Base-by-base conservation (phyloP, 92 coral and sea anemone species). In the Siderastrea siderea region DNA sequence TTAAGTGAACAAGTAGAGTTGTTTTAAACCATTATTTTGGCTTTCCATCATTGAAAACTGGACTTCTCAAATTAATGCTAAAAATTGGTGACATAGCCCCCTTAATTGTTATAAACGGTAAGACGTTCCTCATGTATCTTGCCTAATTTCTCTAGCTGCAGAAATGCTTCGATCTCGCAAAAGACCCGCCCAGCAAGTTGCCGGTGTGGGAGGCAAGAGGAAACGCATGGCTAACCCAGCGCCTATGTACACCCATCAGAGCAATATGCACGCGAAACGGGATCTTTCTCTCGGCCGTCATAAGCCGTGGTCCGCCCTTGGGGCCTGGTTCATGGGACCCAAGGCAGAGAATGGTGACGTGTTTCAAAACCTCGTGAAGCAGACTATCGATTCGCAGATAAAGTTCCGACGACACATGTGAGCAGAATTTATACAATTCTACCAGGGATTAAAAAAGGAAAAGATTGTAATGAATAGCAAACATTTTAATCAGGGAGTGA, bases 261-360 rank as follows among this genome's bases (percentile, higher is more conserved):
- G 89, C n/a, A 75, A 80, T 54, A 68, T 80, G 85, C 43, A 9
- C 51, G 13, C 85, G 1, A 65, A 67, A 13, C 49, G 26, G 16
- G 92, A 88, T 81, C 66, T 50, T 53, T 57, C 75, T 52, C 86
- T 78, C 3, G 86, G 68, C 48, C 66, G 43, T 12, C 74, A 50
- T 13, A 85, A 86, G 71, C 93, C 91, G 14, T 92, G 94, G 94
- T 87, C 91, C 48, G 85, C 86, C 60, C 86, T 90, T 8, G 94
- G 92, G 5, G 94, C 94, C 3, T 88, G 91, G 92, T 92, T 96
- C 50, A 69, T 94, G 50, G 99, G 99, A 12, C 99, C 99, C 14
- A 94, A 93, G 61, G 97, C 96, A 65, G 99, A 96, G 76, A 96
- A 96, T 79, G 92, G 84, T 26, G 80, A 92, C 17, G 50, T 90